These are phyloP conservation scores for Botrylloides violaceus DNA, from an alignment of 23 tunicate species.

Conservation along the genomic window DNA sequence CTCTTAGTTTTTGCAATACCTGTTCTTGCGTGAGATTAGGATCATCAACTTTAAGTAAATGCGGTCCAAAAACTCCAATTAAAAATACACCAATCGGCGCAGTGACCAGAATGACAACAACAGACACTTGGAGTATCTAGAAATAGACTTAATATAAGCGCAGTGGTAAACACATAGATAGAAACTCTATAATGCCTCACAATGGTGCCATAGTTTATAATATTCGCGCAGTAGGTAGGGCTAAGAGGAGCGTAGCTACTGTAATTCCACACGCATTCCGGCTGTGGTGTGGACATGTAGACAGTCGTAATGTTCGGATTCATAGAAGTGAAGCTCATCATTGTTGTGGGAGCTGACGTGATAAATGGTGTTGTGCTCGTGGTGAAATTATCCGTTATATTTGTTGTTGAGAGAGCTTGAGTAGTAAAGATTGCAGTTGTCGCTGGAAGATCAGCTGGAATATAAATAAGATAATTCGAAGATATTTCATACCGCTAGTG, in stretches of 20 bases:
- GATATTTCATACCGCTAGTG: background rate
- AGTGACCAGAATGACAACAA: constrained; percentile 39
- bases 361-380: background rate
- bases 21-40: constrained; percentile 10
- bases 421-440: background rate
- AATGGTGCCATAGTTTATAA: background rate
- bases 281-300: background rate
- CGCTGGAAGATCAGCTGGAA: background rate
- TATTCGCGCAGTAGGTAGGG: constrained; percentile 1
- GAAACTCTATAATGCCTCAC: background rate
- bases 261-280: constrained; percentile 1
- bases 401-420: background rate
- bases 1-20: too few species aligned
- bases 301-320: background rate
- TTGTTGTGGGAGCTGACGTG: background rate
- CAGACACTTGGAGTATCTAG: constrained; percentile 68
- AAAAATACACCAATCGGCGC: constrained; percentile 60
- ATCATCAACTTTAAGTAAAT: constrained; percentile 25
- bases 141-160: background rate
- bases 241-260: background rate
- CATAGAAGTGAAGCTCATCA: background rate
- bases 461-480: background rate
- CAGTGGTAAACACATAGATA: background rate
- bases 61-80: constrained; percentile 55
- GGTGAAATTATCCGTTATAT: background rate